Conservation (phyloP, 2,113 vertebrate species). For the Mesocricetus auratus region DNA sequence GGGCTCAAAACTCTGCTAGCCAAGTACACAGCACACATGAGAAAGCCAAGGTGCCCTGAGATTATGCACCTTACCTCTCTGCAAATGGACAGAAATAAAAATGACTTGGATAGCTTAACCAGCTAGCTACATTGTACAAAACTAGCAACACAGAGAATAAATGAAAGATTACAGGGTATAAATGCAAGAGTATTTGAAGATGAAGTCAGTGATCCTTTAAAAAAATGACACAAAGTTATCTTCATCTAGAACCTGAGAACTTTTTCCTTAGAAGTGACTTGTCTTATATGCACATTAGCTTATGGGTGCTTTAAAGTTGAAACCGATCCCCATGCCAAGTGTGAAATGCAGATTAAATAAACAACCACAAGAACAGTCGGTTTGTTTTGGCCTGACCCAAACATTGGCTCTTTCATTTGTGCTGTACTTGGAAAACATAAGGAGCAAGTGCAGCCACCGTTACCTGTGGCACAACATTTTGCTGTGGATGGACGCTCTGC, state of each 20-base stretch:
- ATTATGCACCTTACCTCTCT: background rate
- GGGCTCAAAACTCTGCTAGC: background rate
- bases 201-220: background rate
- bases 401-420: background rate
- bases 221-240: background rate
- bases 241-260: background rate
- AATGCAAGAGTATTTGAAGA: background rate
- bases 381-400: background rate
- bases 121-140: background rate
- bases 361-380: background rate
- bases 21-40: background rate
- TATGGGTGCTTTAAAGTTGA: background rate
- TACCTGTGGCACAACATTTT: slow-evolving; percentile 53
- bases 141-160: background rate
- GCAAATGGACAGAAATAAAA: background rate
- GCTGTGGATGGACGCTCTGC: background rate
- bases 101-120: background rate
- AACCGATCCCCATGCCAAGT: background rate
- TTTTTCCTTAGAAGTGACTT: background rate
- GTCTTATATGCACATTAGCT: background rate
- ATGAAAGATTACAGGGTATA: background rate
- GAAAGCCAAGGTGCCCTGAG: background rate
- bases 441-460: background rate
- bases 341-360: slow-evolving; percentile 25
- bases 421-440: background rate